A percentile compares a stretch with the other conserved stretches of the same genome.
Conservation (phyloP, 2,113 vertebrate genomes). For the Pelobates fuscus region DNA sequence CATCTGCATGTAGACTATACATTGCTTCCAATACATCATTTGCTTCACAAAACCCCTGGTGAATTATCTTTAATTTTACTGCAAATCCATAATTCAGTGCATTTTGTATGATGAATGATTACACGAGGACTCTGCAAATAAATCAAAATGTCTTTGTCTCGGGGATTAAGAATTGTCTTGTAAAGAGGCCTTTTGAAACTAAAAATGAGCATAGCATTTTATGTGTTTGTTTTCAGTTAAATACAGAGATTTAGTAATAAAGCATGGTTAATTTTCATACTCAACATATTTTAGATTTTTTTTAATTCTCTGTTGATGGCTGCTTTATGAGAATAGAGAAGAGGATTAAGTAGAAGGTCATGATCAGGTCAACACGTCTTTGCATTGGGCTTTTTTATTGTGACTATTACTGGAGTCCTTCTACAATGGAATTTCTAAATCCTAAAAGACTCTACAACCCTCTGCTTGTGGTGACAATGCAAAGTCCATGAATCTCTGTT, state of each 20-base stretch:
- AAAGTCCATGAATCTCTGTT: too few relatives aligned
- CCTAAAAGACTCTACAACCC: too few relatives aligned
- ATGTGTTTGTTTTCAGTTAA: neutral
- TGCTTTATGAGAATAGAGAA: too few relatives aligned
- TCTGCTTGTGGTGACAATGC: too few relatives aligned
- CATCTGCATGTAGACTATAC: too few relatives aligned
- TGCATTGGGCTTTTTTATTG: too few relatives aligned
- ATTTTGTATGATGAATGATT: neutral
- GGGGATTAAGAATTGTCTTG: neutral
- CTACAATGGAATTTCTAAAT: too few relatives aligned
- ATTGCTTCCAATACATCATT: too few relatives aligned
- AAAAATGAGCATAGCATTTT: neutral
- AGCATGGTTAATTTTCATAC: neutral
- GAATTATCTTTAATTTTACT: constrained; percentile 4
- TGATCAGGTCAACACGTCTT: too few relatives aligned
- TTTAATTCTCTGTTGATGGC: too few relatives aligned
- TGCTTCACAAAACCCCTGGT: neutral
- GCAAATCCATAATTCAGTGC: constrained; percentile 2
- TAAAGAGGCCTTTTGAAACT: neutral
- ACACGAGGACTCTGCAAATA: neutral
- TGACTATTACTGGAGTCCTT: too few relatives aligned
- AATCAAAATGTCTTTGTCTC: constrained; percentile 1
- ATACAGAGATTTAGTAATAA: neutral
- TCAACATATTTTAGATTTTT: neutral
- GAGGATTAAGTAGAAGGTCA: too few relatives aligned